Evolutionary conservation across 2,113 vertebrate species (phyloP).

Genomic region (Rhea pennata): DNA sequence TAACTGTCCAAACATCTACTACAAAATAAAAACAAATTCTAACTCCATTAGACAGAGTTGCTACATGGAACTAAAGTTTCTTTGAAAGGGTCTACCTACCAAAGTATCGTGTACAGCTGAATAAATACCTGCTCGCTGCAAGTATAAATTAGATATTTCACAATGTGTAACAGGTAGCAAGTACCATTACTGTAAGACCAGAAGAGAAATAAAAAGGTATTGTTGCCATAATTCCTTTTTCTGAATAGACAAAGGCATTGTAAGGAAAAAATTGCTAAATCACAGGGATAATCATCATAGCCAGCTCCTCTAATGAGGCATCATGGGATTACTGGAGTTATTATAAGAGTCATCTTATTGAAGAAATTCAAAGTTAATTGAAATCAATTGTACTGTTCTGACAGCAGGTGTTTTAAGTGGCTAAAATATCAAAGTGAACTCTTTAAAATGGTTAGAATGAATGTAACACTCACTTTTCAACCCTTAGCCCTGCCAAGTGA

Average conservation of each 20-base stretch:
- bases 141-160: background rate
- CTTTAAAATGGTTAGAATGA: slow-evolving; percentile 49
- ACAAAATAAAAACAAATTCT: background rate
- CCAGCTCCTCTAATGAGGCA: slow-evolving; percentile 75
- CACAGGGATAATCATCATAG: slow-evolving; percentile 65
- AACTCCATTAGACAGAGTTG: background rate
- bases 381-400: slow-evolving; percentile 68
- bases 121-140: background rate
- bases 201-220: background rate
- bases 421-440: slow-evolving; percentile 59
- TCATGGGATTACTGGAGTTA: slow-evolving; percentile 75
- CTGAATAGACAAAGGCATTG: slow-evolving; percentile 55
- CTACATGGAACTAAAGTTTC: background rate
- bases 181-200: background rate
- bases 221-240: slow-evolving; percentile 9
- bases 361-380: slow-evolving; percentile 72
- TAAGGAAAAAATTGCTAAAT: slow-evolving; percentile 69
- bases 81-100: background rate
- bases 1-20: background rate
- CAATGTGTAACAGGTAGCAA: slow-evolving; percentile 30
- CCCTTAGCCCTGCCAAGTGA: slow-evolving; percentile 29
- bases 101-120: background rate
- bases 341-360: slow-evolving; percentile 62
- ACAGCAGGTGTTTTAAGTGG: slow-evolving; percentile 72
- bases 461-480: background rate